Evolutionary conservation across 64 coral and sea anemone genomes (phyloP).

Genomic region (Catalaphyllia jardinei): DNA sequence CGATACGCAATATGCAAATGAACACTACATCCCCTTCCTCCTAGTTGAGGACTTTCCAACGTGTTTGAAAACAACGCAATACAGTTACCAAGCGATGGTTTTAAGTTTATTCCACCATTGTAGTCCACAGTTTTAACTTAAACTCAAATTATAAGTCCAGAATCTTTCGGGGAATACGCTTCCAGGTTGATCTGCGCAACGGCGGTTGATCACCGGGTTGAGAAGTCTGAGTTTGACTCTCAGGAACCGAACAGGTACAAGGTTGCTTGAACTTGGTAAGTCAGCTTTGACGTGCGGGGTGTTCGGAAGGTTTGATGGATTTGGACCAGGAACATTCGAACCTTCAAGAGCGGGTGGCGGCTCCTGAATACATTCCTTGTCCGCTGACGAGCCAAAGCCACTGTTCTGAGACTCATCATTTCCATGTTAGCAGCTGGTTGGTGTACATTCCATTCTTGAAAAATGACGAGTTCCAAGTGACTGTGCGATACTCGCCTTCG

Average conservation of each 20-base stretch:
- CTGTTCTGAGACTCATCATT: background rate
- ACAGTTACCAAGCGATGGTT: background rate
- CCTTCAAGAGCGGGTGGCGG: background rate
- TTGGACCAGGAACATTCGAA: background rate
- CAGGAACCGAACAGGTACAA: background rate
- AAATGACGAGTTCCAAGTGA: background rate
- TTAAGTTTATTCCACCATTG: background rate
- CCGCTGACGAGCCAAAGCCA: background rate
- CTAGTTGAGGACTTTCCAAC: background rate
- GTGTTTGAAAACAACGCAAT: background rate
- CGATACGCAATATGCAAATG: too few species aligned
- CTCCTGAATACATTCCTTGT: background rate
- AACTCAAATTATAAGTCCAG: background rate
- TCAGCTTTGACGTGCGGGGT: background rate
- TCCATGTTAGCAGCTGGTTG: background rate
- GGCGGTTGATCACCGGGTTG: background rate
- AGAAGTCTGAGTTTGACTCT: background rate
- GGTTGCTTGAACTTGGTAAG: background rate
- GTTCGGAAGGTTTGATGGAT: too few species aligned
- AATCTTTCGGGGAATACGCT: background rate
- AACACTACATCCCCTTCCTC: background rate
- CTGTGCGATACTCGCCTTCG: background rate
- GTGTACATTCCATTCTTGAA: constrained; percentile 9
- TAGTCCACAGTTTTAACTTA: background rate
- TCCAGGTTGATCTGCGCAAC: constrained; percentile 1